Base-by-base conservation (phyloP, 2,888 invertebrate genomes). In the Eudasyphora cyanicolor region DNA sequence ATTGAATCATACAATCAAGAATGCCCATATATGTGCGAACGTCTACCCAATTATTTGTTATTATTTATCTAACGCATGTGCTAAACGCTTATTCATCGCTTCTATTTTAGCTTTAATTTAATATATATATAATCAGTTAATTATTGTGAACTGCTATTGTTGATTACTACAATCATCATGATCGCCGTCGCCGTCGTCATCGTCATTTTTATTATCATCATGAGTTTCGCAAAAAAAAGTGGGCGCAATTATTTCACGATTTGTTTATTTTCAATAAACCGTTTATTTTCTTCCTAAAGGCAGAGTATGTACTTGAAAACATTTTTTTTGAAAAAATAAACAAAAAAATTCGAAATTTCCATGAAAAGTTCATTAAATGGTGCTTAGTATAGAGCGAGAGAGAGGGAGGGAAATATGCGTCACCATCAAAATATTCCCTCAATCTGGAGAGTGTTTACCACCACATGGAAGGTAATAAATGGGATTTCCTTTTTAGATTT, bases 21-120 rank as follows among this genome's bases (percentile, higher is more conserved):
- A n/a, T n/a, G n/a, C n/a, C n/a, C n/a, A n/a, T n/a, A n/a, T n/a
- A n/a, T n/a, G n/a, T n/a, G n/a, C n/a, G n/a, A n/a, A 3, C 45
- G 14, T 45, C n/a, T 10, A 35, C 17, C 21, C 51, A 51, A 51
- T 51, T 51, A 57, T 57, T 57, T 27, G 19, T 57, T 57, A 4
- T 57, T 57, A 4, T 57, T 45, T 57, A 57, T 57, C 57, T 27
- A 27, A 57, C 27, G 57, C 57, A 24, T 57, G 24, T 57, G 57
- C 57, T 27, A 57, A 27, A 57, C 27, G 24, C 57, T 57, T 24
- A 57, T 24, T 57, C 57, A 57, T 27, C 57, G 27, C 57, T 57
- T 24, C 57, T 27, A 57, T 19, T 51, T 51, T 57, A 24, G 24
- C 14, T 19, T 54, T 19, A 6, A 49, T 49, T 57, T 24, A 24